Percentiles rank a stretch among this genome's conserved stretches.
Conservation (phyloP, 2,888 invertebrate species). For the Kuschelorhynchus macadamiae region DNA sequence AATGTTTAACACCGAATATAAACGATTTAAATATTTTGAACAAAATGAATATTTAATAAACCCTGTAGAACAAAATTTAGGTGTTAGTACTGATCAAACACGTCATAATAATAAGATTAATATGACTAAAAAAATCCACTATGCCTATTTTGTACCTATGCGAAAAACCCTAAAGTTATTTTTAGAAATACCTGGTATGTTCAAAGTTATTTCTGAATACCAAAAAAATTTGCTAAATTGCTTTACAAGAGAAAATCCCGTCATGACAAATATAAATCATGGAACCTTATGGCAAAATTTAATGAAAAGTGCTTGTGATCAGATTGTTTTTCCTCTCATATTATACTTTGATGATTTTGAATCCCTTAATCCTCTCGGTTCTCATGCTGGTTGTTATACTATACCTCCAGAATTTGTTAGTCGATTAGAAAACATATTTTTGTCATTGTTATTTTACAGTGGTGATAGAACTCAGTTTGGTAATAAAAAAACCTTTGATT, state of each 20-base stretch:
- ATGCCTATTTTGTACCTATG: slow-evolving; percentile 12
- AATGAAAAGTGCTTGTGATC: slow-evolving; percentile 21
- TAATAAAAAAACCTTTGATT: slow-evolving; percentile 48
- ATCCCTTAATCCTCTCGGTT: slow-evolving; percentile 49
- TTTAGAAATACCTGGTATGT: slow-evolving; percentile 13
- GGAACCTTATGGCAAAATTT: no score
- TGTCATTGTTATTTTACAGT: slow-evolving; percentile 50
- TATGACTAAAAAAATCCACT: neutral
- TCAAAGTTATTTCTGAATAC: slow-evolving; percentile 2
- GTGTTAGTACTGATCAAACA: neutral
- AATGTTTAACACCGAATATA: slow-evolving; percentile 31
- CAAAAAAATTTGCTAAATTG: slow-evolving; percentile 1
- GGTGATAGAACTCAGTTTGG: slow-evolving; percentile 37
- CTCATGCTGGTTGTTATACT: slow-evolving; percentile 50
- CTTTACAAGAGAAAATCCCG: no score
- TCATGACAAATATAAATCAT: no score
- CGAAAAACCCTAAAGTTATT: slow-evolving; percentile 1
- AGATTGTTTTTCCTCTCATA: slow-evolving; percentile 28
- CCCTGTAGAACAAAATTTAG: neutral
- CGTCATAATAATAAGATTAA: neutral
- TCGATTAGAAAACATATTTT: slow-evolving; percentile 53
- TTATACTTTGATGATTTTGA: slow-evolving; percentile 55
- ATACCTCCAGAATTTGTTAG: slow-evolving; percentile 50
- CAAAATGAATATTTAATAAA: slow-evolving; percentile 6
- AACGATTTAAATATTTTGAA: slow-evolving; percentile 39